phyloP scores from a whole-genome alignment of 1,140 invertebrate species.

The Tigriopus japonicus region DNA sequence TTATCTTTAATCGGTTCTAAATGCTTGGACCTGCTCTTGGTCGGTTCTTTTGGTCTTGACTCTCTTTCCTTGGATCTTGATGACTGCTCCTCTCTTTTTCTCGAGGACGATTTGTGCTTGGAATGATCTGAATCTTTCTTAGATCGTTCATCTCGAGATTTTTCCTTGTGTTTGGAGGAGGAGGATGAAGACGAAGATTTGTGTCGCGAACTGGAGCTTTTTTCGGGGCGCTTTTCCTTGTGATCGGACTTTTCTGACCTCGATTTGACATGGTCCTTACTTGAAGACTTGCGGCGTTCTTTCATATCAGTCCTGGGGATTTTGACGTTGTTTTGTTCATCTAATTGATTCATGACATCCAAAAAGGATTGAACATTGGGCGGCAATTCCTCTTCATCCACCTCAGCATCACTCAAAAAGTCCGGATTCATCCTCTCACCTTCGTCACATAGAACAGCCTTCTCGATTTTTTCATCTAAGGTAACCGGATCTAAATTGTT shows the following conservation, averaged over 20 bases:
- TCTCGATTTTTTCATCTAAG: neutral
- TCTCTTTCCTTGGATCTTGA: too few relatives aligned
- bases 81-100: too few relatives aligned
- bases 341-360: neutral
- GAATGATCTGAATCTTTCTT: neutral
- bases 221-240: neutral
- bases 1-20: too few relatives aligned
- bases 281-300: neutral
- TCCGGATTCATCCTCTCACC: neutral
- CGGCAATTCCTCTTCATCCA: neutral
- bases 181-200: too few relatives aligned
- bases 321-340: neutral
- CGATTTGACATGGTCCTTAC: neutral
- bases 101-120: too few relatives aligned
- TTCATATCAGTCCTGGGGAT: too few relatives aligned
- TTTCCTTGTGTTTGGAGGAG: neutral
- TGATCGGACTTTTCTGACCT: neutral
- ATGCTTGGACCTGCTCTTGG: too few relatives aligned
- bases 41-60: too few relatives aligned
- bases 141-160: neutral
- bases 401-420: neutral
- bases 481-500: neutral
- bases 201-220: neutral
- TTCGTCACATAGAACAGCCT: neutral
- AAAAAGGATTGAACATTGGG: neutral